Evolutionary conservation across 2,888 invertebrate species (phyloP).

Genomic region (Drosophila niveifrons): DNA sequence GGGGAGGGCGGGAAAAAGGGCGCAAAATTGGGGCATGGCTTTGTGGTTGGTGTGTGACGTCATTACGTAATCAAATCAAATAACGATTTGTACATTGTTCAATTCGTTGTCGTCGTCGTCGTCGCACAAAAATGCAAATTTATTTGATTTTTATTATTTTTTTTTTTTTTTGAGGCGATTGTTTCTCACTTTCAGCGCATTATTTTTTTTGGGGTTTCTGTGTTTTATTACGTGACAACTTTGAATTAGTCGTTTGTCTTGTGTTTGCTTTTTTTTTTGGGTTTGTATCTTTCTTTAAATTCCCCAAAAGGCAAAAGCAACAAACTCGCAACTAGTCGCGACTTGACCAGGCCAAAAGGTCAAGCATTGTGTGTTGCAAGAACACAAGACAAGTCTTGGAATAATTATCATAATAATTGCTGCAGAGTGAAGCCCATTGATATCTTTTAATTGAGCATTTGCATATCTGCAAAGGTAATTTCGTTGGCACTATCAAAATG

Average conservation of each 20-base stretch:
- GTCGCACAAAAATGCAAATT: slow-evolving; percentile 67
- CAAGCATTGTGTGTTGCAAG: background rate
- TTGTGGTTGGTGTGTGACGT: slow-evolving; percentile 53
- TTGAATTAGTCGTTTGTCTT: slow-evolving; percentile 69
- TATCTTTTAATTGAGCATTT: slow-evolving; percentile 45
- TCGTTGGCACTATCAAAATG: slow-evolving; percentile 27
- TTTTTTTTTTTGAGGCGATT: slow-evolving; percentile 55
- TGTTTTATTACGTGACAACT: slow-evolving; percentile 78
- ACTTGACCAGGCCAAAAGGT: slow-evolving; percentile 2
- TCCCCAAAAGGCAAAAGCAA: background rate
- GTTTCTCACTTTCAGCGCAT: slow-evolving; percentile 59
- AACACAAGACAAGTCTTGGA: background rate
- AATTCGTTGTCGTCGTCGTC: slow-evolving; percentile 50
- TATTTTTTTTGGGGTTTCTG: slow-evolving; percentile 52
- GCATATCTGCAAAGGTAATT: slow-evolving; percentile 52
- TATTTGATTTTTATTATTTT: slow-evolving; percentile 63
- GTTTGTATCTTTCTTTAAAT: slow-evolving; percentile 16
- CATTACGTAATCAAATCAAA: slow-evolving; percentile 78
- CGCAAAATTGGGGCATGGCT: slow-evolving; percentile 3
- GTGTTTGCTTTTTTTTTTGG: slow-evolving; percentile 28
- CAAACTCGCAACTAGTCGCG: background rate
- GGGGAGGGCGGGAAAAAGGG: slow-evolving; percentile 8
- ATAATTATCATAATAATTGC: background rate
- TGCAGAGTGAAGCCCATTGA: slow-evolving; percentile 22
- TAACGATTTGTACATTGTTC: slow-evolving; percentile 73